phyloP scores from a whole-genome alignment of 2,113 vertebrate genomes.

The Pan paniscus region DNA sequence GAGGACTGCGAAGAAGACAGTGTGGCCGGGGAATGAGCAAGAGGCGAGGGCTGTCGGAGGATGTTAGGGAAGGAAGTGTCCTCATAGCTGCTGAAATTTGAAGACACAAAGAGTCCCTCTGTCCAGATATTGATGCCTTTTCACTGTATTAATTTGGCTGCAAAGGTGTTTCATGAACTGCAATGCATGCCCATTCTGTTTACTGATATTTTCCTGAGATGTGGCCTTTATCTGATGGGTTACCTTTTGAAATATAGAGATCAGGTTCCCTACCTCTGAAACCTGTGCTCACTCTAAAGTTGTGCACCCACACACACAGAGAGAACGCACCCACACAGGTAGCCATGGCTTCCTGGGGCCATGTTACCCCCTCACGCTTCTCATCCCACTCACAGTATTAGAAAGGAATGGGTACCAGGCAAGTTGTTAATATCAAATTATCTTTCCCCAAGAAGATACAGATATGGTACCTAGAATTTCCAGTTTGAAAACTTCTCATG shows the following conservation, averaged over 20 bases:
- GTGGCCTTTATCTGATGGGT: too few species aligned
- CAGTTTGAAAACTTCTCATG: not conserved
- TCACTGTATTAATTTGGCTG: too few species aligned
- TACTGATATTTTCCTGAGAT: too few species aligned
- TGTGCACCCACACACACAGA: not conserved
- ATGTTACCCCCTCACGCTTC: not conserved
- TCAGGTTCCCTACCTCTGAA: not conserved
- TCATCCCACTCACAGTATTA: not conserved
- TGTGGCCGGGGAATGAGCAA: not conserved
- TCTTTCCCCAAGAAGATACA: not conserved
- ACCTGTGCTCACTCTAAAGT: not conserved
- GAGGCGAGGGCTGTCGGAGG: not conserved
- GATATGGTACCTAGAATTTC: not conserved
- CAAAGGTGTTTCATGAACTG: too few species aligned
- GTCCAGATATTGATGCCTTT: too few species aligned
- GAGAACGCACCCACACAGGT: rapidly evolving
- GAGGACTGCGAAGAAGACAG: not conserved
- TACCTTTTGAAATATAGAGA: not conserved
- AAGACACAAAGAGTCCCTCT: too few species aligned
- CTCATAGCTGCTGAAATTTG: too few species aligned
- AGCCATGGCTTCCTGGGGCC: not conserved
- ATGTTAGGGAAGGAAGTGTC: rapidly evolving
- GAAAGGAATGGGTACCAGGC: not conserved
- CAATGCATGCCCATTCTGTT: too few species aligned
- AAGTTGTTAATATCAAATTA: not conserved